phyloP scores from a whole-genome alignment of 2,113 vertebrate genomes.

The Heteronetta atricapilla region DNA sequence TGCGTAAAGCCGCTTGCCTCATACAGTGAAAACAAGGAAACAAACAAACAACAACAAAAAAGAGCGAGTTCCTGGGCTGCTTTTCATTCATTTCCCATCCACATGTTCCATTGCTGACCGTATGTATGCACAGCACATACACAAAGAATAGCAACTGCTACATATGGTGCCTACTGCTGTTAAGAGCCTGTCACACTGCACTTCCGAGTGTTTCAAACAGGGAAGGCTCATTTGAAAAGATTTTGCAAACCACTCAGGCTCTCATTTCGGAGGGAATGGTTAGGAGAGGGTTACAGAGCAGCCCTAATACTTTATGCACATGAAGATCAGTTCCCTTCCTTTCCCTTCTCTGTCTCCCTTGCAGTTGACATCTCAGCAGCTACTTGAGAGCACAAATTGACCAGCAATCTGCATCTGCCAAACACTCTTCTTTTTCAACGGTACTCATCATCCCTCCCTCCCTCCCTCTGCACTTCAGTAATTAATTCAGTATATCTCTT shows the following conservation, averaged over 20 bases:
- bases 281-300: background rate
- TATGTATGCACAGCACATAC: background rate
- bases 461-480: background rate
- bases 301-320: constrained; percentile 12
- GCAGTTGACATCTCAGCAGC: background rate
- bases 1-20: constrained; percentile 7
- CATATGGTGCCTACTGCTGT: background rate
- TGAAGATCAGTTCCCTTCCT: background rate
- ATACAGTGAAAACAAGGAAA: background rate
- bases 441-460: background rate
- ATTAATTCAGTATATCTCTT: background rate
- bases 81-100: constrained; percentile 38
- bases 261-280: background rate
- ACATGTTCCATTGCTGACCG: background rate
- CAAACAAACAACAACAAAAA: background rate
- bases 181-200: constrained; percentile 1
- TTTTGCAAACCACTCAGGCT: constrained; percentile 22
- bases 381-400: constrained; percentile 34
- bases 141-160: constrained; percentile 10
- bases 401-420: background rate
- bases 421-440: background rate
- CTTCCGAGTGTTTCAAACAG: background rate
- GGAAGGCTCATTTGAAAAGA: background rate
- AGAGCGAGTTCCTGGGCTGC: background rate
- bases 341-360: background rate